These are phyloP conservation scores for Neodontobutis hainanensis DNA, from an alignment of 2,113 vertebrate genomes.

Conservation along the genomic window DNA sequence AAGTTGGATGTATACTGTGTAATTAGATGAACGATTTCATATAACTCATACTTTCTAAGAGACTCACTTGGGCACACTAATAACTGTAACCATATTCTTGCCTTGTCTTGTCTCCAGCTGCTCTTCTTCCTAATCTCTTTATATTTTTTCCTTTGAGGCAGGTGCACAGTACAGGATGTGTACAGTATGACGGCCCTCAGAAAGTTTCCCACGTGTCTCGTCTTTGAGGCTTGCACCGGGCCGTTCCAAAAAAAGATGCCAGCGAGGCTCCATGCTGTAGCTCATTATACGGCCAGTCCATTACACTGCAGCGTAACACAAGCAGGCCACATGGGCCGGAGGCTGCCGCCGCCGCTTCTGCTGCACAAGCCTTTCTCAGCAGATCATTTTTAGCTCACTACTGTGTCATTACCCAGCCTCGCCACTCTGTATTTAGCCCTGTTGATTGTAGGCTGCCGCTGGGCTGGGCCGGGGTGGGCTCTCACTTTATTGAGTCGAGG, in stretches of 20 bases:
- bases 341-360: conserved; percentile 28
- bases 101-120: background rate
- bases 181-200: background rate
- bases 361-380: conserved; percentile 58
- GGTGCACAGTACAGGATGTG: background rate
- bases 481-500: conserved; percentile 49
- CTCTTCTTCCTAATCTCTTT: background rate
- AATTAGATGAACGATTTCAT: too few species aligned
- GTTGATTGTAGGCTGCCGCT: conserved; percentile 71
- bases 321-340: conserved; percentile 60
- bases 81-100: background rate
- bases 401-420: conserved; percentile 76
- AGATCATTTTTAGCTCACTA: conserved; percentile 77
- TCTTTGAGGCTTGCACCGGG: conserved; percentile 59
- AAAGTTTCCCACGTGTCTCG: conserved; percentile 30
- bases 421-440: conserved; percentile 75
- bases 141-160: background rate
- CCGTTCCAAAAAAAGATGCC: conserved; percentile 64
- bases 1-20: too few species aligned
- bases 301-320: conserved; percentile 62
- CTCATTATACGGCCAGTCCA: conserved; percentile 49
- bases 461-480: conserved; percentile 68
- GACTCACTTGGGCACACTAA: too few species aligned
- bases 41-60: too few species aligned
- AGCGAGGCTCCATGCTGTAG: conserved; percentile 52